Conservation (phyloP, 2,888 invertebrate species). For the Oscheius sp. region DNA sequence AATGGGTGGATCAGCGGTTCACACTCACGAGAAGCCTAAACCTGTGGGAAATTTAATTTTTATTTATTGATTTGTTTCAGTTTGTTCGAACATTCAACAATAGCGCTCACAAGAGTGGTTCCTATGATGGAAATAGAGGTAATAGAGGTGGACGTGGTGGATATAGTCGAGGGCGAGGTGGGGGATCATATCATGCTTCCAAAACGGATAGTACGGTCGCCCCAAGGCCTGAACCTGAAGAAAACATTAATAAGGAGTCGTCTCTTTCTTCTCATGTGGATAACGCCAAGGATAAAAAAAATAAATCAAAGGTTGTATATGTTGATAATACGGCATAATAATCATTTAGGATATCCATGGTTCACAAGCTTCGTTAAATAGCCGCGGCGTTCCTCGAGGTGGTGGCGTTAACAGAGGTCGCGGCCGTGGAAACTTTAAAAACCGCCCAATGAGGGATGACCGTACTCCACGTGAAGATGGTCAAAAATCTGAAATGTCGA, state of each 20-base stretch:
- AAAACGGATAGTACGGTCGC: background rate
- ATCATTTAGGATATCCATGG: slow-evolving; percentile 28
- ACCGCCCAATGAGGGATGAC: background rate
- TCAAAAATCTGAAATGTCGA: background rate
- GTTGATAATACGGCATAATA: background rate
- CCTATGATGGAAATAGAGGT: slow-evolving; percentile 2
- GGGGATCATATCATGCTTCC: background rate
- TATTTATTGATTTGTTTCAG: background rate
- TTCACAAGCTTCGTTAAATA: slow-evolving; percentile 27
- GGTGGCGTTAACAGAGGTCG: background rate
- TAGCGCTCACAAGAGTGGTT: background rate
- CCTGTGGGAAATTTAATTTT: background rate
- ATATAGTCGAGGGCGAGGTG: background rate
- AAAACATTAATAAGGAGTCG: too few species aligned
- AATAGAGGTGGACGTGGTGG: slow-evolving; percentile 19
- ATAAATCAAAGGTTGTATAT: background rate
- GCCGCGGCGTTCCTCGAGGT: background rate
- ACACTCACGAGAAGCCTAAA: background rate
- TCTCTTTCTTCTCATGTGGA: background rate
- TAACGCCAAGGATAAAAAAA: background rate
- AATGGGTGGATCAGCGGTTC: background rate
- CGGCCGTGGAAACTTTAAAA: background rate
- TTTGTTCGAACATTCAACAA: slow-evolving; percentile 11
- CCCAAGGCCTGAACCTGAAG: background rate
- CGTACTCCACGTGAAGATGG: too few species aligned